These are phyloP conservation scores for Drosophila rufa DNA, from an alignment of 1,140 invertebrate species.

Conservation along the genomic window DNA sequence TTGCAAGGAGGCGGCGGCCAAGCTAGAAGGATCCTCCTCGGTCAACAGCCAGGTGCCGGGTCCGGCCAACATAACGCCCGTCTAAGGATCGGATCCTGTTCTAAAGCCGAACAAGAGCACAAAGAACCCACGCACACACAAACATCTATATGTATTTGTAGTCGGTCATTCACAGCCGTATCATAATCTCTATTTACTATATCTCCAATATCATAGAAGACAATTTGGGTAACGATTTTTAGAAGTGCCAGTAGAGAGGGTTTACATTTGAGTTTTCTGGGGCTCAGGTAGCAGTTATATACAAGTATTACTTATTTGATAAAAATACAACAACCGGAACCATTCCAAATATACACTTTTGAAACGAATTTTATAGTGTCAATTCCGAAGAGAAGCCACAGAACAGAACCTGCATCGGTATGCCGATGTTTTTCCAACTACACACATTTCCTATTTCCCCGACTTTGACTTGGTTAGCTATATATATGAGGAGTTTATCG, in stretches of 20 bases:
- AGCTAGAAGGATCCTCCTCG: slow-evolving; percentile 50
- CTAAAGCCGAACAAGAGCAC: slow-evolving; percentile 16
- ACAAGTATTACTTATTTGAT: slow-evolving; percentile 64
- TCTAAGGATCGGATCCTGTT: slow-evolving; percentile 41
- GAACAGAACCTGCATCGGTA: slow-evolving; percentile 26
- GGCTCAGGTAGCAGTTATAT: slow-evolving; percentile 65
- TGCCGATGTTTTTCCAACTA: slow-evolving; percentile 22
- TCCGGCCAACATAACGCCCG: slow-evolving; percentile 68
- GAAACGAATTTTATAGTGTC: slow-evolving; percentile 68
- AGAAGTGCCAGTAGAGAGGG: slow-evolving; percentile 50
- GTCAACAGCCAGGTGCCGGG: slow-evolving; percentile 20
- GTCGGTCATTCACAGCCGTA: slow-evolving; percentile 41
- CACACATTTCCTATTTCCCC: slow-evolving; percentile 3
- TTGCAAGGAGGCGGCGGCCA: slow-evolving; percentile 68
- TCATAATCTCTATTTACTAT: slow-evolving; percentile 48
- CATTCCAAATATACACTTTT: slow-evolving; percentile 62
- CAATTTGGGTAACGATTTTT: slow-evolving; percentile 50
- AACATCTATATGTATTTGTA: slow-evolving; percentile 43
- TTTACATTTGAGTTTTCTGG: slow-evolving; percentile 38
- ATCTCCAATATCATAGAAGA: slow-evolving; percentile 47
- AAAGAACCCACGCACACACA: slow-evolving; percentile 24
- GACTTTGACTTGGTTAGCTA: slow-evolving; percentile 46
- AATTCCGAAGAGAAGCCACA: slow-evolving; percentile 43
- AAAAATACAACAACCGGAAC: slow-evolving; percentile 20
- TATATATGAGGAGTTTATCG: slow-evolving; percentile 14